A percentile compares a stretch with the other conserved stretches of the same genome.
phyloP scores from a whole-genome alignment of 2,113 vertebrate genomes.

The Podiceps cristatus region DNA sequence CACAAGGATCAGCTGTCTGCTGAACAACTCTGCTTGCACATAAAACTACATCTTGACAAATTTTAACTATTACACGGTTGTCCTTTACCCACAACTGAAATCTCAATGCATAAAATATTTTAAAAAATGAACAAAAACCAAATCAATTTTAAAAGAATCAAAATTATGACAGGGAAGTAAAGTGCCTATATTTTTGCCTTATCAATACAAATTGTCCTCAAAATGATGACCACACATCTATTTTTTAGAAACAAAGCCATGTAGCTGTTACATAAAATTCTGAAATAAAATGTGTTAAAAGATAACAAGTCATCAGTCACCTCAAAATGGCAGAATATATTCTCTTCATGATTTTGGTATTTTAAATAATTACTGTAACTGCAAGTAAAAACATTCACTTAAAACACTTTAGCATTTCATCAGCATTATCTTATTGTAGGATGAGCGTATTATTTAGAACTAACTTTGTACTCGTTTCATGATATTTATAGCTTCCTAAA shows the following conservation, averaged over 20 bases:
- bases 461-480: background rate
- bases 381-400: background rate
- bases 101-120: background rate
- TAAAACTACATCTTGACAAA: background rate
- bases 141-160: background rate
- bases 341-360: background rate
- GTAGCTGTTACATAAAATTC: background rate
- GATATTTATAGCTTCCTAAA: background rate
- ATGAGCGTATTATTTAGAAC: background rate
- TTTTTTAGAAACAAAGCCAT: conserved; percentile 43
- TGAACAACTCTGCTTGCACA: background rate
- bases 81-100: background rate
- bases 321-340: background rate
- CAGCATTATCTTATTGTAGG: background rate
- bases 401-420: background rate
- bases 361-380: background rate
- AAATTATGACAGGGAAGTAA: background rate
- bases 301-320: conserved; percentile 5
- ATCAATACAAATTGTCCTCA: background rate
- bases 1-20: background rate
- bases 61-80: background rate
- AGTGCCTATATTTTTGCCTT: background rate
- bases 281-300: conserved; percentile 13
- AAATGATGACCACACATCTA: background rate
- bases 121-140: background rate